These are phyloP conservation scores for Dipodomys merriami DNA, from an alignment of 2,113 vertebrate species.

Conservation along the genomic window DNA sequence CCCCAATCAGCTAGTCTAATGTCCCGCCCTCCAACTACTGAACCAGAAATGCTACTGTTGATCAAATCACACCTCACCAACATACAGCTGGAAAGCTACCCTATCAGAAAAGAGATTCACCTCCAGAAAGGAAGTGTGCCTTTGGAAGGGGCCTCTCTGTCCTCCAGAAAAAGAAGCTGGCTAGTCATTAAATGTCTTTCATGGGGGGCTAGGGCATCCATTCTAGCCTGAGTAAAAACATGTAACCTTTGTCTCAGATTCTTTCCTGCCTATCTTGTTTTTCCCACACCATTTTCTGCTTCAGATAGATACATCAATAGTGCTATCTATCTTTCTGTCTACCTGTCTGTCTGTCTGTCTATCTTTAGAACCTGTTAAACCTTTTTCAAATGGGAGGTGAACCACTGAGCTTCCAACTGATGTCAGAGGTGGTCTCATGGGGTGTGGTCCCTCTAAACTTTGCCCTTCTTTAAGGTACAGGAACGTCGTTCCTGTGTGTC, in stretches of 20 bases:
- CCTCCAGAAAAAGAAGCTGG: not conserved
- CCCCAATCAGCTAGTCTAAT: too few relatives aligned
- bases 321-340: too few relatives aligned
- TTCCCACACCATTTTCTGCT: not conserved
- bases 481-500: accelerated
- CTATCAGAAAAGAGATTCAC: not conserved
- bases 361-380: too few relatives aligned
- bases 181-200: not conserved
- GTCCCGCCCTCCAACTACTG: too few relatives aligned
- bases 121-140: too few relatives aligned
- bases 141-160: not conserved
- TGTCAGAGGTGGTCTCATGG: not conserved
- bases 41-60: not conserved
- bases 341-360: too few relatives aligned
- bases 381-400: not conserved
- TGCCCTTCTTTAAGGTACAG: accelerated
- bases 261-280: not conserved
- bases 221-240: not conserved
- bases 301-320: not conserved
- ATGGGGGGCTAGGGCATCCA: too few relatives aligned
- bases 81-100: accelerated
- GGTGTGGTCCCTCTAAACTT: not conserved
- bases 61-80: not conserved
- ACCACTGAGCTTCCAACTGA: not conserved
- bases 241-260: too few relatives aligned